Evolutionary conservation across 1,140 invertebrate species (phyloP).

Genomic region (Anthonomus grandis): DNA sequence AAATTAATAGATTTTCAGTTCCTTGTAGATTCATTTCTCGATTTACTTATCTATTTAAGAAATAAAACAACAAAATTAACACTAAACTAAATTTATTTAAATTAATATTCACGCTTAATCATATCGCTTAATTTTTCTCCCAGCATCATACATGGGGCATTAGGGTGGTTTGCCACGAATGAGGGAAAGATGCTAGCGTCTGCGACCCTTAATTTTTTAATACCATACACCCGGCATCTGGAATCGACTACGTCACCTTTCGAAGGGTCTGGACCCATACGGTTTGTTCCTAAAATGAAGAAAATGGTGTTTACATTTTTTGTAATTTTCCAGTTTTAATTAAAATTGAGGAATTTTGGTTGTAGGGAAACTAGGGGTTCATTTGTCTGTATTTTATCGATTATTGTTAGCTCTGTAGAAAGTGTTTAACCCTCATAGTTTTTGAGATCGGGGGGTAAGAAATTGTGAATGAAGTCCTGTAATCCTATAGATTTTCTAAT

Average conservation of each 20-base stretch:
- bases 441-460: too few relatives aligned
- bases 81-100: not conserved
- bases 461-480: too few relatives aligned
- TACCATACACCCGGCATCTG: slow-evolving; percentile 52
- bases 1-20: too few relatives aligned
- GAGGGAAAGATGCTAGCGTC: slow-evolving; percentile 75
- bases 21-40: too few relatives aligned
- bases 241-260: slow-evolving; percentile 54
- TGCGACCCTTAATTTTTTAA: slow-evolving; percentile 62
- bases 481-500: too few relatives aligned
- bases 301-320: too few relatives aligned
- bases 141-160: slow-evolving; percentile 76
- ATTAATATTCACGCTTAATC: slow-evolving; percentile 59
- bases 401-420: not conserved
- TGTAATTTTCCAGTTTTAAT: too few relatives aligned
- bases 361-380: not conserved
- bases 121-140: slow-evolving; percentile 82
- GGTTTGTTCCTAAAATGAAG: slow-evolving; percentile 7
- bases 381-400: not conserved
- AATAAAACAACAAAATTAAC: too few relatives aligned
- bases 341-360: not conserved
- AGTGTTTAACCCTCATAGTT: not conserved
- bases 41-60: too few relatives aligned
- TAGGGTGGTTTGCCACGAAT: slow-evolving; percentile 67
- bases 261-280: slow-evolving; percentile 12